Conservation (phyloP, 2,888 invertebrate genomes). For the Drosophila anomalata region DNA sequence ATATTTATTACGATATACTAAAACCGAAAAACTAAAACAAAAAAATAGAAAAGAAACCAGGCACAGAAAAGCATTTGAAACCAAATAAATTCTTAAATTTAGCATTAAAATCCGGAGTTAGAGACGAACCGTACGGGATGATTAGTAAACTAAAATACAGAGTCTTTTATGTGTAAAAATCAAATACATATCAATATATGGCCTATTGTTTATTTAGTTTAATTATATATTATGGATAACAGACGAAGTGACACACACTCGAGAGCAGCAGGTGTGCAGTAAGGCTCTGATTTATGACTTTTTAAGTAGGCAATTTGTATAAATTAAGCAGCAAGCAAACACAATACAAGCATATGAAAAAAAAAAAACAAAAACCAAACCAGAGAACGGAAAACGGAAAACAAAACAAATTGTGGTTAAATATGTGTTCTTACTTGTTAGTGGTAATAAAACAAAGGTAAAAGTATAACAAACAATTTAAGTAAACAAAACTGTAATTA, state of each 20-base stretch:
- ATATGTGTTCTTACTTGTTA: conserved; percentile 81
- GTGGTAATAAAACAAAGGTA: conserved; percentile 68
- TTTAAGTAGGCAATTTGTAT: conserved; percentile 77
- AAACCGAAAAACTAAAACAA: conserved; percentile 7
- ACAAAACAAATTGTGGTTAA: conserved; percentile 73
- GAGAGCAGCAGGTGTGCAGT: conserved; percentile 49
- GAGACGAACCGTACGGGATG: conserved; percentile 35
- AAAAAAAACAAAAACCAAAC: conserved; percentile 28
- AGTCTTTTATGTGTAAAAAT: conserved; percentile 82
- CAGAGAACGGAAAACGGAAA: conserved; percentile 37
- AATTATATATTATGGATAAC: conserved; percentile 57
- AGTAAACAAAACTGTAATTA: conserved; percentile 38
- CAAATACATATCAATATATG: conserved; percentile 83
- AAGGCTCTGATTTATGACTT: conserved; percentile 71
- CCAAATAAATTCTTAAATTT: conserved; percentile 43
- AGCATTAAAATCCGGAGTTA: conserved; percentile 17
- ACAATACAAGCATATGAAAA: conserved; percentile 34
- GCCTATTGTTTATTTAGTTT: conserved; percentile 81
- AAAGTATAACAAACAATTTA: conserved; percentile 36
- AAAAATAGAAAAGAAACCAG: conserved; percentile 43
- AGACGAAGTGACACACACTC: conserved; percentile 28
- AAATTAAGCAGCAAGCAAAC: conserved; percentile 57
- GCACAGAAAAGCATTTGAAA: conserved; percentile 68
- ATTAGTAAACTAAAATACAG: conserved; percentile 62
- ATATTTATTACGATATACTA: conserved; percentile 20